phyloP scores from a whole-genome alignment of 2,113 vertebrate genomes.

The Rhadina sibilatrix region DNA sequence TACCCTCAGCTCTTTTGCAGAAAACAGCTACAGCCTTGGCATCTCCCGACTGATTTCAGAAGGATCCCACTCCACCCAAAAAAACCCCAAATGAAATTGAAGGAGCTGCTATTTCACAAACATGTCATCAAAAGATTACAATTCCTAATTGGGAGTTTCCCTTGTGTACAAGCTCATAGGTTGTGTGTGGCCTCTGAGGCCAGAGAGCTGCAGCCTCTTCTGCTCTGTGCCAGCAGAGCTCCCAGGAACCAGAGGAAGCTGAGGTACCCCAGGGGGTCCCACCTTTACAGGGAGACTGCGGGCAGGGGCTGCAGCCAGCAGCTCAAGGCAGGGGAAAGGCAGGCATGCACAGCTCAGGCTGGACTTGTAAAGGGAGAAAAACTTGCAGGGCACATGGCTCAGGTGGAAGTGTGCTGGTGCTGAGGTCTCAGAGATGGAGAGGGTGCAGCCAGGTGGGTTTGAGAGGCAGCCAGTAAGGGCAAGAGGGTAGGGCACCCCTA shows the following conservation, averaged over 20 bases:
- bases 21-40: neutral
- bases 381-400: neutral
- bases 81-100: neutral
- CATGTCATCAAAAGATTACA: neutral
- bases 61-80: neutral
- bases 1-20: neutral
- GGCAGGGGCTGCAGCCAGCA: neutral
- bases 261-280: neutral
- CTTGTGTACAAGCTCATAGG: accelerated
- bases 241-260: accelerated
- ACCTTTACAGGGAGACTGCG: accelerated
- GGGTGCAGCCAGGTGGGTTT: neutral
- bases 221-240: neutral
- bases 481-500: neutral
- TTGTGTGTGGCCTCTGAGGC: neutral
- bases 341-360: neutral
- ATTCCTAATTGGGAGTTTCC: neutral
- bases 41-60: neutral
- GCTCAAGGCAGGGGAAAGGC: neutral
- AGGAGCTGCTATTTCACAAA: neutral
- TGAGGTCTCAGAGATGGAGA: neutral
- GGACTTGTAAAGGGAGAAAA: neutral
- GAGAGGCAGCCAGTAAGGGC: neutral
- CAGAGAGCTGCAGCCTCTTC: neutral
- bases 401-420: neutral